These are phyloP conservation scores for Ondatra zibethicus DNA, from an alignment of 2,113 vertebrate species.

Conservation along the genomic window DNA sequence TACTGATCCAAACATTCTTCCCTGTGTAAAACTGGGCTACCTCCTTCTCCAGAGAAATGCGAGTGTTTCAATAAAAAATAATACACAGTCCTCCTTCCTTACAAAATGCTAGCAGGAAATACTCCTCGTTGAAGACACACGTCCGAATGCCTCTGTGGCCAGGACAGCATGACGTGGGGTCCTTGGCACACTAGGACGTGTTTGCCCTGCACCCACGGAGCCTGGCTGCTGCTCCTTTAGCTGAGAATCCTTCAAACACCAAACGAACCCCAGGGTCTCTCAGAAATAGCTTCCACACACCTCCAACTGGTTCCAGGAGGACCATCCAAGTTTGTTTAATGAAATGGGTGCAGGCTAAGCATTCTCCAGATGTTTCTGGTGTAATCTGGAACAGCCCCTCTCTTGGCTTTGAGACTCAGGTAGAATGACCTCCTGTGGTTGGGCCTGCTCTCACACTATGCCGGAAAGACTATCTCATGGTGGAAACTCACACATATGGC, in stretches of 20 bases:
- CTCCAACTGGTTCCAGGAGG: background rate
- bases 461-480: background rate
- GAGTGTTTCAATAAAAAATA: background rate
- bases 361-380: background rate
- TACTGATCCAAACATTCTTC: constrained; percentile 23
- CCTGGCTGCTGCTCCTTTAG: background rate
- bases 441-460: background rate
- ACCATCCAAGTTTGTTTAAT: background rate
- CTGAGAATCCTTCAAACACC: background rate
- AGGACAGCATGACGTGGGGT: too few species aligned
- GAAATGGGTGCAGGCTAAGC: background rate
- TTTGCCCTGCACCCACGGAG: background rate
- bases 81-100: background rate
- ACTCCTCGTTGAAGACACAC: constrained; percentile 4
- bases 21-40: background rate
- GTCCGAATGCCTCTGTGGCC: background rate
- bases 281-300: background rate
- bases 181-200: background rate
- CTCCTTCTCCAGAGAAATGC: background rate
- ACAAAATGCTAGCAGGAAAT: constrained; percentile 22
- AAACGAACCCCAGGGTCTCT: background rate
- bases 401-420: background rate
- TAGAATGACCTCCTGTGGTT: background rate
- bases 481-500: background rate
- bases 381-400: background rate